Base-by-base conservation (phyloP, 64 coral and sea anemone genomes). In the Montipora cactus region DNA sequence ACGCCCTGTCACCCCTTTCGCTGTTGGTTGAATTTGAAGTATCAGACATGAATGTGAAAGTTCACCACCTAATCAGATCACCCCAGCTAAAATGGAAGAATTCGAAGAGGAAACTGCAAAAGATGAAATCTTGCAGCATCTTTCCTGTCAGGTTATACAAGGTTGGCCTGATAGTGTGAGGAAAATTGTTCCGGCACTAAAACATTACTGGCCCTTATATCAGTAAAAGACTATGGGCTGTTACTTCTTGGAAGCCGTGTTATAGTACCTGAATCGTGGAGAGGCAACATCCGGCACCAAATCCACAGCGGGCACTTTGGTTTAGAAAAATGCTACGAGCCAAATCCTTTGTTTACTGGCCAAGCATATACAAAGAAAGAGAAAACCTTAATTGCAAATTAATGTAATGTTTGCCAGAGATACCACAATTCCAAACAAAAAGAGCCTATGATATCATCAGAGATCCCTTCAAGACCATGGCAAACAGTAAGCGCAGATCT, bases 381-480 rank as follows among this genome's bases (percentile, higher is more conserved):
- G 44, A 49, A 45, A 66, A 66, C 25, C 44, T 83, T 44, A 28
- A 50, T 23, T 23, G 22, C 22, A 14, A 64, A 45, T 28, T 57
- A 14, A 47, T 86, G 82, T 86, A 44, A 64, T 44, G 21, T 57
- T 64, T 88, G 62, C 68, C 71, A 47, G 64, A 88, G 16, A 5
- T 69, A 74, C 59, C 85, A 48, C 37, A 88, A 23, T 16, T 57
- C 64, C 11, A 10, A 74, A 48, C 66, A 90, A 78, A 90, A 90
- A 19, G 75, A 90, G 37, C 88, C 88, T 45, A 90, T 90, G 88
- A 67, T 61, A 47, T 76, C 52, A 48, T 23, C 71, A 77, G 88
- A 90, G 23, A 77, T 90, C 61, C 76, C 88, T 53, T 59, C 51
- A 59, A 70, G 25, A 71, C 87, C 70, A 49, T 89, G 87, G 87